Evolutionary conservation across 2,797 vertebrate genomes (phyloP), one percentile per base, ranked within the genome.

Genomic region (Bryconaethiops microstoma): DNA sequence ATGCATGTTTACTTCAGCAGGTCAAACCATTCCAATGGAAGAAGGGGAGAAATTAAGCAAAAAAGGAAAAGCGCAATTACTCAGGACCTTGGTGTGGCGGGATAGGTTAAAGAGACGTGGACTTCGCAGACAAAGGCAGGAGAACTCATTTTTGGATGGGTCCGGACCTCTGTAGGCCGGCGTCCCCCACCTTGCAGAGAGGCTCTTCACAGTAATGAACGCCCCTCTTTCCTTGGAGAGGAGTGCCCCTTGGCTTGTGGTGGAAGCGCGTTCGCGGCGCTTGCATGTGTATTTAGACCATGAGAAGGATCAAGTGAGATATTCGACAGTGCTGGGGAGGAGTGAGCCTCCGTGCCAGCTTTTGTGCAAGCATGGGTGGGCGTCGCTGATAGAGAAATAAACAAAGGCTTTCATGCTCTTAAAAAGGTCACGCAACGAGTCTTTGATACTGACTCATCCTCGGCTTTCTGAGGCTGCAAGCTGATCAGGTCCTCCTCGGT

Each of bases 1-100:
- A 95, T 95, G 93, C 88, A 89, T 94, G 93, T 94, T 95, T 94
- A 94, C 93, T 93, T 92, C 92, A 63, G 90, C 89, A 91, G 92
- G 92, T 91, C 91, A 88, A 88, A 91, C 85, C 88, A 90, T 88
- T 91, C 90, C 90, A 90, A 88, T 87, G 25, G 76, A 74, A 83
- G 81, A 85, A 86, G 90, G 87, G 85, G 71, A 73, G 86, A 42
- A 48, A 79, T 82, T 75, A 76, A 62, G 77, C 63, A 84, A 25
- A 78, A 79, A 21, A 42, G 72, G 77, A 74, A 83, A 78, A 67
- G 65, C n/a, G 70, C 77, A 73, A 82, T 88, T 84, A 81, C 78
- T 84, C 82, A 39, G 69, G 74, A 55, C 23, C 70, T 84, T 40
- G 8, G 74, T 57, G 29, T 80, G 76, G 60, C 69, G 69, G 7